Conservation (phyloP, 2,113 vertebrate genomes). For the Zosterops borbonicus region DNA sequence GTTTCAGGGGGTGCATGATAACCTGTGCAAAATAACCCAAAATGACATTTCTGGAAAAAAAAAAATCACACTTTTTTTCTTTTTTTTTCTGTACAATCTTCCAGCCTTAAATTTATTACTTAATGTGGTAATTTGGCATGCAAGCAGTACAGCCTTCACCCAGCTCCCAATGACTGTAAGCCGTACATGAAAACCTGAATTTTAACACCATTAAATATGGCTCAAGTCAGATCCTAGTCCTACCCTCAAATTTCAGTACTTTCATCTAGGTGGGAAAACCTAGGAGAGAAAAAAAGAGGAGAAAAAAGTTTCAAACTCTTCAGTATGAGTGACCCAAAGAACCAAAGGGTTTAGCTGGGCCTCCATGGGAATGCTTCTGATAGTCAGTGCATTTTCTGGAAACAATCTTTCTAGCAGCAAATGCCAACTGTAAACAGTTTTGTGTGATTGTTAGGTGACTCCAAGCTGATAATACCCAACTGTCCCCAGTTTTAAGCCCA, state of each 20-base stretch:
- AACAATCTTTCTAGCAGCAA: background rate
- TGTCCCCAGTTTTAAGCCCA: background rate
- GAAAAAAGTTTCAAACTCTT: background rate
- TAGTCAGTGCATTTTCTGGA: background rate
- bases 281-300: too few relatives aligned
- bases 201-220: background rate
- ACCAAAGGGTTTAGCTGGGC: background rate
- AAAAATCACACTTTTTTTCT: background rate
- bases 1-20: constrained; percentile 89
- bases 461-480: background rate
- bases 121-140: background rate
- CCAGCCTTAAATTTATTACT: background rate
- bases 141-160: background rate
- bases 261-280: background rate
- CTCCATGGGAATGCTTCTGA: background rate
- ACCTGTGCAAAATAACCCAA: constrained; percentile 73
- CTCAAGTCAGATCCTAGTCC: background rate
- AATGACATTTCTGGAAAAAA: background rate
- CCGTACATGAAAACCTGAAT: background rate
- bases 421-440: background rate
- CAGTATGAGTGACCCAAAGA: background rate
- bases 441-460: background rate
- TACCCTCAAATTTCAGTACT: background rate
- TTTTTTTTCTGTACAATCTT: background rate
- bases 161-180: background rate